Base-by-base conservation (phyloP, 1,140 invertebrate species). In the Pogonus chalceus region DNA sequence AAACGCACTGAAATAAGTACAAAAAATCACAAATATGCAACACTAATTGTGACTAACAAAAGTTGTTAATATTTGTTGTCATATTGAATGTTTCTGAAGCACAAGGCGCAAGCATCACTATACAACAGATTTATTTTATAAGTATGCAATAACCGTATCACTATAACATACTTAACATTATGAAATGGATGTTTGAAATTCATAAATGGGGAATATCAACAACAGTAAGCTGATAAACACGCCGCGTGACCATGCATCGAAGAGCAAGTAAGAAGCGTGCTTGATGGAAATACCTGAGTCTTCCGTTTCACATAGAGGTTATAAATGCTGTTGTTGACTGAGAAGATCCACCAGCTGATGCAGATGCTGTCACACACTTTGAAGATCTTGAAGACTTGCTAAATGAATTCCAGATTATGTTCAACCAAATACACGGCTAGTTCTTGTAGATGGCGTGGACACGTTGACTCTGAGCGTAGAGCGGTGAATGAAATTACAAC, bases 201-300 rank as follows among this genome's bases (percentile, higher is more conserved):
- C n/a, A n/a, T n/a, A n/a, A 16, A 43, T 43, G 37, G 9, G 3
- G 37, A 16, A 31, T 14, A 31, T 7, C 26, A 31, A 31, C 26
- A 31, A 7, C 26, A 31, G 4, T 14, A 31, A 7, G 26, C 26
- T 31, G 4, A 31, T 7, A 7, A 14, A 14, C 26, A 31, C 26
- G 14, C 14, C 26, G 26, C 26, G 26, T 4, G 26, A 4, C 4
- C 26, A 31, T 31, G 26, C 26, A 31, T 4, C 26, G 26, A 31
- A 31, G 4, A 4, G 14, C 4, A 14, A 31, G 26, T 4, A 31
- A 31, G 26, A 31, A 7, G 14, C 26, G 26, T 31, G 26, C 26
- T 31, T 43, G 37, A 16, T 43, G 37, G 18, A 43, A 43, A 43
- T 43, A 43, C 37, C 37, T 43, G 37, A 43, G 37, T 43, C 37